These are phyloP conservation scores for Drosophila funebris DNA, from an alignment of 1,140 invertebrate genomes.

Conservation along the genomic window DNA sequence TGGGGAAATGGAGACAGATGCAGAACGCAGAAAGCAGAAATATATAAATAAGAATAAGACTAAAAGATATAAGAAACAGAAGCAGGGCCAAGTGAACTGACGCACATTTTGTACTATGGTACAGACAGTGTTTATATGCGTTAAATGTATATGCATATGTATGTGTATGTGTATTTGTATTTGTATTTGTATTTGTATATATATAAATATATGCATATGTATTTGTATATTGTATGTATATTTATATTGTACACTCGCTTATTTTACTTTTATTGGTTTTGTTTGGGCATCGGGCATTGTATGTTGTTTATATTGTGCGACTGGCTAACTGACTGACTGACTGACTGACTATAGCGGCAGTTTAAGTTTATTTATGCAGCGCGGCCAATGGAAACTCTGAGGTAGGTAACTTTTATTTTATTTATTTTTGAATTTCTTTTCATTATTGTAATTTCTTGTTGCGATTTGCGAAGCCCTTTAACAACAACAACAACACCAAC, in stretches of 20 bases:
- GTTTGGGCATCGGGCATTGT: slow-evolving; percentile 56
- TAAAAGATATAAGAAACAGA: slow-evolving; percentile 13
- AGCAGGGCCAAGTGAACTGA: slow-evolving; percentile 36
- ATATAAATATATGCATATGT: slow-evolving; percentile 2
- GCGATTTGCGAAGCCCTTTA: slow-evolving; percentile 37
- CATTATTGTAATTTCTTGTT: slow-evolving; percentile 20
- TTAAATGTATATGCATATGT: slow-evolving; percentile 27
- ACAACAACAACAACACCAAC: slow-evolving; percentile 3
- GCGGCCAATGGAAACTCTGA: slow-evolving; percentile 37
- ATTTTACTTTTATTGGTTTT: slow-evolving; percentile 74
- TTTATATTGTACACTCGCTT: slow-evolving; percentile 48
- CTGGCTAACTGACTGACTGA: slow-evolving; percentile 34
- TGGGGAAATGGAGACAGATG: slow-evolving; percentile 26
- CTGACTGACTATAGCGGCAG: slow-evolving; percentile 28
- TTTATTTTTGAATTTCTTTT: not conserved
- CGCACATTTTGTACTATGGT: slow-evolving; percentile 57
- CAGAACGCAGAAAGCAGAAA: not conserved
- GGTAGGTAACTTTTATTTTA: slow-evolving; percentile 25
- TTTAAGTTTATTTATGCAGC: slow-evolving; percentile 43
- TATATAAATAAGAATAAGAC: slow-evolving; percentile 17
- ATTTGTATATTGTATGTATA: slow-evolving; percentile 28
- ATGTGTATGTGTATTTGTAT: slow-evolving; percentile 1
- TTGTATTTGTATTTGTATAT: not conserved
- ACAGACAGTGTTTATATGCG: slow-evolving; percentile 31
- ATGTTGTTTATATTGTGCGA: slow-evolving; percentile 57